Base-by-base conservation (phyloP, 2,888 invertebrate species). In the Orthonevra nobilis region DNA sequence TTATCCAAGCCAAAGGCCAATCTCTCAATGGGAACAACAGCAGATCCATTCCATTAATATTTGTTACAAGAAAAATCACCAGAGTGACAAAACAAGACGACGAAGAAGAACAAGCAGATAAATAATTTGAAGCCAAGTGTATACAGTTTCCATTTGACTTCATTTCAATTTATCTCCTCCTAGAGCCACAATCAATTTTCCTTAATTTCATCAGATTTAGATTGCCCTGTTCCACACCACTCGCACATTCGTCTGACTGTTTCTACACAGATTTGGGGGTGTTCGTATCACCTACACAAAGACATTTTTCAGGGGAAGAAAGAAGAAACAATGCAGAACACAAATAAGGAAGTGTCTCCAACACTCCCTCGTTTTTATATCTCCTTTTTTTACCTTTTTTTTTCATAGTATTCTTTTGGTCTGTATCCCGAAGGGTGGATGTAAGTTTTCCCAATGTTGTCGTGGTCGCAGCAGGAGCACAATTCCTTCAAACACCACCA, bases 181-280 rank as follows among this genome's bases (percentile, higher is more conserved):
- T 79, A 66, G 61, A 79, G 79, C 79, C 79, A 79, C 79, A 79
- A 79, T 79, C 79, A 79, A 79, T 79, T 79, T 79, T 79, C 72
- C 79, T 79, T 79, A 79, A 79, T 79, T 79, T 79, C 68, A 79
- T 79, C 79, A 79, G 79, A 79, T 79, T 79, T 79, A 68, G 72
- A 79, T 73, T 73, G 64, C 38, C 77, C 64, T 60, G 60, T 60
- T 64, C 75, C 28, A 28, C 23, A 14, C 38, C 5, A 30, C 50
- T 10, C 58, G 56, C 19, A 40, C 32, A 48, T 28, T 6, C 23
- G 23, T 36, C 12, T 12, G 2, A 15, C 28, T 23, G 23, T 34
- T 40, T 5, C 9, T 20, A 23, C 1, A 28, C 36, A 5, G 30
- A 28, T 23, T 10, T 14, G 48, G 64, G 46, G 60, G 38, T 34